A percentile compares a stretch with the other conserved stretches of the same genome.
These are phyloP conservation scores for Chiloscyllium punctatum DNA, from an alignment of 2,797 vertebrate species.

Conservation along the genomic window DNA sequence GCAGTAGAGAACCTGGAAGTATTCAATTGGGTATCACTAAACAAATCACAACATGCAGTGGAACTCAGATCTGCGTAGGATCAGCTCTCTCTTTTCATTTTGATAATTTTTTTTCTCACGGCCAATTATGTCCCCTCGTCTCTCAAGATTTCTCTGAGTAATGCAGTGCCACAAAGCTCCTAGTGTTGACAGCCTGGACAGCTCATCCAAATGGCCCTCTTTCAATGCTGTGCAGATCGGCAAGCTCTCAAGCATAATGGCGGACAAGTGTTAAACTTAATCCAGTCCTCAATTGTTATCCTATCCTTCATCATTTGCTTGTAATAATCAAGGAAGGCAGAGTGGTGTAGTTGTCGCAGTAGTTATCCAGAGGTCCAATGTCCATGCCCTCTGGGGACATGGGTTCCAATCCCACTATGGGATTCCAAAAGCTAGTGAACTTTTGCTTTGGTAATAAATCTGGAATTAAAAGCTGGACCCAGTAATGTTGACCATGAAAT, in stretches of 20 bases:
- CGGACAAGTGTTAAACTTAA: background rate
- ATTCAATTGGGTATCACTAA: slow-evolving; percentile 8
- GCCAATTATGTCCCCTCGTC: background rate
- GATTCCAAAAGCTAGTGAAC: too few species aligned
- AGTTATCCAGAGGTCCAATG: too few species aligned
- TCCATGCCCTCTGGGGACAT: too few species aligned
- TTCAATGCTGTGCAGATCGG: background rate
- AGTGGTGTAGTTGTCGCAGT: too few species aligned
- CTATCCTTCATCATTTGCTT: too few species aligned
- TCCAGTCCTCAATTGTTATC: background rate
- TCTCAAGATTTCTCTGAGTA: background rate
- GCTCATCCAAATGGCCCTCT: background rate
- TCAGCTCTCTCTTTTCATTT: slow-evolving; percentile 20
- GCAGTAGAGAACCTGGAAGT: background rate
- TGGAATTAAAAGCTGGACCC: too few species aligned
- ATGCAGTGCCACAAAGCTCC: background rate
- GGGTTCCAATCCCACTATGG: too few species aligned
- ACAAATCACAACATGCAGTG: background rate
- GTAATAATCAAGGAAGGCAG: background rate
- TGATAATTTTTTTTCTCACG: background rate
- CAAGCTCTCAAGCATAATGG: background rate
- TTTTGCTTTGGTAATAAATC: too few species aligned
- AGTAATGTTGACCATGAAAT: too few species aligned
- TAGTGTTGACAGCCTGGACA: background rate
- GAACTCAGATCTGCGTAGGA: background rate